Conservation (phyloP, 2,113 vertebrate species). For the Gnathochromis pfefferi region DNA sequence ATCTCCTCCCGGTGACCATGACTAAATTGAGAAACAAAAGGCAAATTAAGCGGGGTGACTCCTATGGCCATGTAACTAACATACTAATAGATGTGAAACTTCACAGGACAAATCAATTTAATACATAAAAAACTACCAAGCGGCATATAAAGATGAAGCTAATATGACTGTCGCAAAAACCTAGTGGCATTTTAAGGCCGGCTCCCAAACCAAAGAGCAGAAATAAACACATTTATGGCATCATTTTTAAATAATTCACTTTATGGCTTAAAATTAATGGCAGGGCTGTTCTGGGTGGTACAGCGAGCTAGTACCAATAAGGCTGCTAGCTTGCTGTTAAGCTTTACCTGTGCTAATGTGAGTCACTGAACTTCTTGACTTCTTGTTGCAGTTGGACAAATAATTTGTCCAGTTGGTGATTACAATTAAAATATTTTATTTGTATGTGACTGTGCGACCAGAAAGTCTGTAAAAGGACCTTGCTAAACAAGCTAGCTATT, state of each 20-base stretch:
- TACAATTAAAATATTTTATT: neutral
- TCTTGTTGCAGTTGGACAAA: neutral
- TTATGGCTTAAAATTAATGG: neutral
- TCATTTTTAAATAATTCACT: neutral
- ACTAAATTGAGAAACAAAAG: slow-evolving; percentile 35
- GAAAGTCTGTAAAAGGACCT: neutral
- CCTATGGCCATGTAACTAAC: neutral
- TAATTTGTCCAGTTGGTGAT: neutral
- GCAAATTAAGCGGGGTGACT: slow-evolving; percentile 26
- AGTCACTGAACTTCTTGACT: neutral
- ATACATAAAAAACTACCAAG: neutral
- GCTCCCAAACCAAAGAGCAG: neutral
- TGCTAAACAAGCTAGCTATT: neutral
- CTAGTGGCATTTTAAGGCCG: neutral
- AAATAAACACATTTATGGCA: neutral
- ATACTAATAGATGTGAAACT: slow-evolving; percentile 42
- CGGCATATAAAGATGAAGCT: neutral
- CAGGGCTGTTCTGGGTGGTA: neutral
- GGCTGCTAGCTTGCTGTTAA: neutral
- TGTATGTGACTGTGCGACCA: neutral
- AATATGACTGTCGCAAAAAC: neutral
- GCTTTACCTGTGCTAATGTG: neutral
- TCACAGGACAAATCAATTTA: neutral
- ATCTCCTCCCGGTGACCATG: slow-evolving; percentile 26
- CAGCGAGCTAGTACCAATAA: neutral